Percentiles rank a stretch among this genome's conserved stretches.
Conservation (phyloP, 92 coral and sea anemone species). For the Palythoa grandis region DNA sequence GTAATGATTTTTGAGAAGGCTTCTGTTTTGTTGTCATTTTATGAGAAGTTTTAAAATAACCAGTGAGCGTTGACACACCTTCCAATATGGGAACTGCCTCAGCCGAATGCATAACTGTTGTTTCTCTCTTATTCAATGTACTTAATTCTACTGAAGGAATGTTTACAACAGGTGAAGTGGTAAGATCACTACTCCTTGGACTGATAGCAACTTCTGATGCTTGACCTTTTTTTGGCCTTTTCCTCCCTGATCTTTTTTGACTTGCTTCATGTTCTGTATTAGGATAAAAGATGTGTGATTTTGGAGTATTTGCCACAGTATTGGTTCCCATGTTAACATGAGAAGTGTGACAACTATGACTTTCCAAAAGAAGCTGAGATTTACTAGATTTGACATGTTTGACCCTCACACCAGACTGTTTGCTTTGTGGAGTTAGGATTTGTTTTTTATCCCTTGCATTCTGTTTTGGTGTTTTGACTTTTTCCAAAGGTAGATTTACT, state of each 20-base stretch:
- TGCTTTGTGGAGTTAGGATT: not conserved
- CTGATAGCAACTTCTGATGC: not conserved
- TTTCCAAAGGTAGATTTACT: not conserved
- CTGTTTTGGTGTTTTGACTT: constrained; percentile 26
- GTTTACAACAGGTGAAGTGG: not conserved
- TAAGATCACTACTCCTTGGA: not conserved
- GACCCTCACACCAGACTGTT: not conserved
- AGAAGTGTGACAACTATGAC: not conserved
- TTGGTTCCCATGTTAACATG: not conserved
- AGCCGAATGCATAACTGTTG: not conserved
- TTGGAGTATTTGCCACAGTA: not conserved
- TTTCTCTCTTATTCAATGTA: not conserved
- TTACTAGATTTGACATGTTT: constrained; percentile 2
- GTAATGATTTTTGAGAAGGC: constrained; percentile 4
- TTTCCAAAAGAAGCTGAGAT: not conserved
- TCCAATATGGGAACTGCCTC: not conserved
- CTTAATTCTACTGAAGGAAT: constrained; percentile 5
- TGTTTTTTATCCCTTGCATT: not conserved
- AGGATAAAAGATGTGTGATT: not conserved
- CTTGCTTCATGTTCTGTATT: not conserved
- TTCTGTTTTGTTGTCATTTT: not conserved
- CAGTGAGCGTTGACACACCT: not conserved
- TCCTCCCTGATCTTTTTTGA: constrained; percentile 9
- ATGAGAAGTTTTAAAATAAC: not conserved
- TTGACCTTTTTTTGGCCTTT: not conserved